Conservation (phyloP, 1,140 invertebrate species). For the Drosophila equinoxialis region DNA sequence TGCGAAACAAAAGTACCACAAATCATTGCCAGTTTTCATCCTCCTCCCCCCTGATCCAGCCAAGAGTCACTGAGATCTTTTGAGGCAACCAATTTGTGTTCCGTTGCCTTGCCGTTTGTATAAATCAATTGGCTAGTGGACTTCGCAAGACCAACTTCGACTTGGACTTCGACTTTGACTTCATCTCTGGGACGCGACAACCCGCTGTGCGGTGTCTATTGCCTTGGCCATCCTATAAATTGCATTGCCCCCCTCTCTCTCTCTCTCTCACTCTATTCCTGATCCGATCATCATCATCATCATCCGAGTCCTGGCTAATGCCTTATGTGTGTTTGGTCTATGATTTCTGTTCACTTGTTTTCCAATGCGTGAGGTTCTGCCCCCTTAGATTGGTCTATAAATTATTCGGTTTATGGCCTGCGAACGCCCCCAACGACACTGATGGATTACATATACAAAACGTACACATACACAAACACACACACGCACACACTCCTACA, state of each 20-base stretch:
- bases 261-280: slow-evolving; percentile 1
- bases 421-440: slow-evolving; percentile 65
- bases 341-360: slow-evolving; percentile 76
- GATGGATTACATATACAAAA: slow-evolving; percentile 62
- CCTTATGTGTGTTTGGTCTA: slow-evolving; percentile 80
- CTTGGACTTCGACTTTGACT: slow-evolving; percentile 38
- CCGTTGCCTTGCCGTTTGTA: slow-evolving; percentile 80
- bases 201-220: slow-evolving; percentile 76
- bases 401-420: slow-evolving; percentile 71
- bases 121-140: slow-evolving; percentile 74
- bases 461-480: slow-evolving; percentile 25
- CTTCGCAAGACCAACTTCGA: slow-evolving; percentile 18
- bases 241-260: slow-evolving; percentile 34
- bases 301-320: slow-evolving; percentile 48
- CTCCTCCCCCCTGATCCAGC: background rate
- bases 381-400: slow-evolving; percentile 71
- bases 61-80: slow-evolving; percentile 36
- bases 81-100: slow-evolving; percentile 77
- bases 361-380: slow-evolving; percentile 65
- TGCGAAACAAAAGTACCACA: slow-evolving; percentile 58
- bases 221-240: slow-evolving; percentile 75
- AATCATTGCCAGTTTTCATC: slow-evolving; percentile 63
- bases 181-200: slow-evolving; percentile 25
- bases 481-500: slow-evolving; percentile 23
- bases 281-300: slow-evolving; percentile 8